Evolutionary conservation across 2,797 vertebrate species (phyloP).

Genomic region (Galagoides demidoff): DNA sequence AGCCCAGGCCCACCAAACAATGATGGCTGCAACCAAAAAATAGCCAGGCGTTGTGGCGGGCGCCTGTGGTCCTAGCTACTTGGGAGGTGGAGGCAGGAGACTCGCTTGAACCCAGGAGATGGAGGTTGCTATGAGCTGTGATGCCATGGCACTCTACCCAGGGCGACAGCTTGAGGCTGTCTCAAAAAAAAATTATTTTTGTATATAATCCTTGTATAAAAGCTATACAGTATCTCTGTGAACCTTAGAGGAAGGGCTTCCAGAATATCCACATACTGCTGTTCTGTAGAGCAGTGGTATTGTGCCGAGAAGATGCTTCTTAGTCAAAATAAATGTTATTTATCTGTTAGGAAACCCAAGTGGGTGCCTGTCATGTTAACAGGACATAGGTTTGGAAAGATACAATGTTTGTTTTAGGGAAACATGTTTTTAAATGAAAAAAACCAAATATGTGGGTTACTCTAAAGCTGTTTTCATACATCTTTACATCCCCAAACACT

Average conservation of each 20-base stretch:
- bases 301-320: neutral
- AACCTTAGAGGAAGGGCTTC: neutral
- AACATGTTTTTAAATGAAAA: neutral
- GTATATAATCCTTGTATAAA: neutral
- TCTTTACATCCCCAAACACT: slow-evolving; percentile 16
- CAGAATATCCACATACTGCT: neutral
- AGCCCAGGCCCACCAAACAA: no score
- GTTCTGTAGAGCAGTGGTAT: neutral
- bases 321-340: neutral
- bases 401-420: neutral
- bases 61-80: no score
- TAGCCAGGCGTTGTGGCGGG: no score
- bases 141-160: no score
- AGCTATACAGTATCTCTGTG: neutral
- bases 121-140: no score
- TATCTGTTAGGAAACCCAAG: neutral
- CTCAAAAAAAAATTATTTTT: neutral
- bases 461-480: slow-evolving; percentile 21
- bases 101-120: no score
- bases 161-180: no score
- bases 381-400: neutral
- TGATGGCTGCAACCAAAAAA: no score
- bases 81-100: no score
- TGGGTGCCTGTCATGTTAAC: neutral
- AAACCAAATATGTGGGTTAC: neutral